These are phyloP conservation scores for Stenoptilia bipunctidactyla DNA, from an alignment of 2,888 invertebrate species.

Conservation along the genomic window DNA sequence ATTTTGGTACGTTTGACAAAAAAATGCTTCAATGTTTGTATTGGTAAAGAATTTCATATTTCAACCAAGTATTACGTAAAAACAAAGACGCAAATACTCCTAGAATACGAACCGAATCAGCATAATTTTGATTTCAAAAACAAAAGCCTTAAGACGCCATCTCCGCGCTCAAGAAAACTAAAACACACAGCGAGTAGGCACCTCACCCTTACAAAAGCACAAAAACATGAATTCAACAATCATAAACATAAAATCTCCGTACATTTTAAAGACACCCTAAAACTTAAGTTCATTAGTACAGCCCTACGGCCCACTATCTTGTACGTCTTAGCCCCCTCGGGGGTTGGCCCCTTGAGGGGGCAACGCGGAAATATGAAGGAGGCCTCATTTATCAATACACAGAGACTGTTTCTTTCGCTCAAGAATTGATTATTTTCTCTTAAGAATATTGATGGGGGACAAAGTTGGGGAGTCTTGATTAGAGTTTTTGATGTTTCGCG, in stretches of 20 bases:
- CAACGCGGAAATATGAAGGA: constrained; percentile 67
- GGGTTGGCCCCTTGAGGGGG: constrained; percentile 30
- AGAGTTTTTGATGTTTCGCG: constrained; percentile 53
- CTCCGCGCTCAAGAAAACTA: too few species aligned
- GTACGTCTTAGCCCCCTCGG: constrained; percentile 36
- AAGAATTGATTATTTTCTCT: constrained; percentile 69
- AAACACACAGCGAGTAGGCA: neutral
- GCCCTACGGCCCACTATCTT: constrained; percentile 62
- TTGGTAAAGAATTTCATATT: too few species aligned
- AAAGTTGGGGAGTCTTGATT: constrained; percentile 41
- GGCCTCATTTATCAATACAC: constrained; percentile 70
- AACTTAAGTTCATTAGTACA: constrained; percentile 66
- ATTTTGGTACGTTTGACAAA: too few species aligned
- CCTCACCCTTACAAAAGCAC: neutral
- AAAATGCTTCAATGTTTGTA: too few species aligned
- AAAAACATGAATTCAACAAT: neutral
- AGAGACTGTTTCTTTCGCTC: constrained; percentile 65
- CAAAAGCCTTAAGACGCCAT: too few species aligned
- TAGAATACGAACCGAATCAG: too few species aligned
- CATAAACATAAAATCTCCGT: neutral
- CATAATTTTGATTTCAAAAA: too few species aligned
- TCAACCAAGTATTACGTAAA: too few species aligned
- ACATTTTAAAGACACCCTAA: constrained; percentile 27
- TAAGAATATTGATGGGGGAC: constrained; percentile 62
- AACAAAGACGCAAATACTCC: too few species aligned